Base-by-base conservation (phyloP, 2,797 vertebrate genomes). In the Phrynocephalus forsythii region DNA sequence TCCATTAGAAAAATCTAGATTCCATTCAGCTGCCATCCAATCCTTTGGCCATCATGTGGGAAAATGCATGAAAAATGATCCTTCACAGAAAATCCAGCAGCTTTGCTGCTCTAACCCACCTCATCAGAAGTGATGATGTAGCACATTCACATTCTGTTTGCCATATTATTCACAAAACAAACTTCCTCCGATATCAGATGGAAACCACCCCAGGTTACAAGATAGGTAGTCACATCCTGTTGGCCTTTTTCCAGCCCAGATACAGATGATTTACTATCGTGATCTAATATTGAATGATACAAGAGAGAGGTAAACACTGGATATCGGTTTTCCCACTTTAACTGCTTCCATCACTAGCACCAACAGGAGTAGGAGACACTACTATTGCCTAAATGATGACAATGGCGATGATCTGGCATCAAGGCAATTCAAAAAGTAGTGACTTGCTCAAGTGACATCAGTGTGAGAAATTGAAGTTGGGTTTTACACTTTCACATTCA, bases 301-400 rank as follows among this genome's bases (percentile, higher is more conserved):
- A 90, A 91, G 82, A 79, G 90, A 93, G 91, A 93, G 91, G 67
- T 67, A 94, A 94, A 93, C 90, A 91, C 92, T 92, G 91, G 89
- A 72, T 78, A 92, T 84, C 50, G 90, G 66, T 56, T 88, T 44
- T 66, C 68, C 71, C 81, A 91, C 90, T 88, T 91, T 84, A 92
- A 92, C 91, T 89, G 92, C 91, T 88, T 38, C 18, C 44, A 83
- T 90, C 91, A 50, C 86, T 91, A 84, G 50, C 80, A 72, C 80
- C 90, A 92, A 89, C n/a, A 9, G 16, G 24, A 50, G 24, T 18
- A n/a, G 18, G 50, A 73, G 52, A 84, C 30, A 56, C 52, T 56
- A 13, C 52, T 56, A 13, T 56, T 7, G 5, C 13, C 52, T 56
- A 56, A 56, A 56, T 56, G 52, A 56, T 56, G 52, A 52, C 11